A percentile compares a stretch with the other conserved stretches of the same genome.
phyloP scores from a whole-genome alignment of 2,113 vertebrate species.

The Apodemus sylvaticus region DNA sequence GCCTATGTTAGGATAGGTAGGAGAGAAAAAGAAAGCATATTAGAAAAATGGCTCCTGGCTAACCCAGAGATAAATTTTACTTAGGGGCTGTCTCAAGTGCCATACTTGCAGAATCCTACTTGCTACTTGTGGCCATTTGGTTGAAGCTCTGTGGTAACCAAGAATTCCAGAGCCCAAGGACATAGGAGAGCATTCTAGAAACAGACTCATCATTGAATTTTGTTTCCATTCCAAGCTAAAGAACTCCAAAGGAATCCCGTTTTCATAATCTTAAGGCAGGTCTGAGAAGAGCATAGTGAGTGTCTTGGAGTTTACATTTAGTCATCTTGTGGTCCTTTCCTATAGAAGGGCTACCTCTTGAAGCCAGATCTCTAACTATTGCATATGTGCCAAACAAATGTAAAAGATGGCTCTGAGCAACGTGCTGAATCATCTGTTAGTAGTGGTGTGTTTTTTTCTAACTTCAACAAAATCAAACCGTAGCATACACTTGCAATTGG shows the following conservation, averaged over 20 bases:
- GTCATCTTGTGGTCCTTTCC: constrained; percentile 5
- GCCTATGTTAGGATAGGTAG: neutral
- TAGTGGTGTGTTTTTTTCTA: neutral
- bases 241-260: neutral
- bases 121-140: neutral
- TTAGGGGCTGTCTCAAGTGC: neutral
- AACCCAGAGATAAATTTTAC: neutral
- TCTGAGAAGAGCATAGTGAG: neutral
- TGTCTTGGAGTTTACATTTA: constrained; percentile 9
- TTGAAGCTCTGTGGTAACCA: constrained; percentile 58
- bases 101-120: neutral
- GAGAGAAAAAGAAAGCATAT: neutral
- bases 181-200: neutral
- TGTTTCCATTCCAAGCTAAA: neutral
- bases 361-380: neutral
- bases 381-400: neutral
- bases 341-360: constrained; percentile 45
- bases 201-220: neutral
- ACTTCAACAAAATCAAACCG: neutral
- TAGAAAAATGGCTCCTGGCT: neutral
- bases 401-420: neutral
- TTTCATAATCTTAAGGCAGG: neutral
- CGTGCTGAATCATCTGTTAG: neutral
- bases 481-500: neutral
- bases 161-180: neutral